Evolutionary conservation across 2,113 vertebrate genomes (phyloP).

Genomic region (Chionodraco myersi): DNA sequence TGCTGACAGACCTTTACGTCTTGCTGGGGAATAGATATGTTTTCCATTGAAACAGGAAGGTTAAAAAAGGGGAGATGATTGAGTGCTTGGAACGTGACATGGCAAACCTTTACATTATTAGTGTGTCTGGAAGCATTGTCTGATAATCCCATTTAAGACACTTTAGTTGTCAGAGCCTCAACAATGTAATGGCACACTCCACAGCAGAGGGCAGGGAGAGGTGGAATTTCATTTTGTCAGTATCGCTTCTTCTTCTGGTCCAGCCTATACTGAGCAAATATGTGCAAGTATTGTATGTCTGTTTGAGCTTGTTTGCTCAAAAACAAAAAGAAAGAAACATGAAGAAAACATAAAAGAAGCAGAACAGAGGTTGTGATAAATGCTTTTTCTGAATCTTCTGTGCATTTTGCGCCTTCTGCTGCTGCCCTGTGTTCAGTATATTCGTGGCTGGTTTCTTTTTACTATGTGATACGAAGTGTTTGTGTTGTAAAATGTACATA

Average conservation of each 20-base stretch:
- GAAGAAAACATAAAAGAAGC: conserved; percentile 1
- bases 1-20: conserved; percentile 56
- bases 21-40: conserved; percentile 47
- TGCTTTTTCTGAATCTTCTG: not conserved
- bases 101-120: conserved; percentile 66
- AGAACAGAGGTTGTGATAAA: not conserved
- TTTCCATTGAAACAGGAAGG: conserved; percentile 46
- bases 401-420: not conserved
- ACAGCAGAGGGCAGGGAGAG: not conserved
- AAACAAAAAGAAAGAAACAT: not conserved
- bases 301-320: not conserved
- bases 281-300: conserved; percentile 1
- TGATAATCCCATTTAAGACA: conserved; percentile 79
- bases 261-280: not conserved
- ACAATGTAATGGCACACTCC: conserved; percentile 54
- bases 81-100: conserved; percentile 69
- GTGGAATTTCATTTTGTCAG: conserved; percentile 56
- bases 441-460: not conserved
- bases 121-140: conserved; percentile 50
- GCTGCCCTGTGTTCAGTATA: not conserved
- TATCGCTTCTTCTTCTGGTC: conserved; percentile 6
- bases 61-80: conserved; percentile 49
- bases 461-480: not conserved
- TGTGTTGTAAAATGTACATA: not conserved
- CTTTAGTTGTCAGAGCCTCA: conserved; percentile 70